Percentiles rank a stretch among this genome's conserved stretches.
These are phyloP conservation scores for Falco punctatus DNA, from an alignment of 2,113 vertebrate species.

Conservation along the genomic window DNA sequence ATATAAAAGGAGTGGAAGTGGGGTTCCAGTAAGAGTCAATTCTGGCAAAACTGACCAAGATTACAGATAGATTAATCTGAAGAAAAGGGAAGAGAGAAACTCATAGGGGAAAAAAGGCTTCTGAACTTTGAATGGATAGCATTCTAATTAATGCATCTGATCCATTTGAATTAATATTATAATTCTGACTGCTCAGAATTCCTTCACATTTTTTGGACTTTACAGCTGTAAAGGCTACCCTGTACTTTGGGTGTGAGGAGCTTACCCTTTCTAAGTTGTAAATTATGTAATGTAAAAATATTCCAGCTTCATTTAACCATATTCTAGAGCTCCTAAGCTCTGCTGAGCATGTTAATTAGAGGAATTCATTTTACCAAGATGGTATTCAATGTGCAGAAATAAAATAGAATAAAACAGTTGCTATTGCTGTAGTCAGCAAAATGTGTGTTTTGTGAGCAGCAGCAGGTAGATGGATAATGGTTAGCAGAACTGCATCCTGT, in stretches of 20 bases:
- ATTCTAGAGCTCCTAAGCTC: constrained; percentile 20
- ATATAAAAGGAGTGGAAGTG: not conserved
- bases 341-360: constrained; percentile 61
- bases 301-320: constrained; percentile 23
- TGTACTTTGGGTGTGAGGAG: not conserved
- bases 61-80: not conserved
- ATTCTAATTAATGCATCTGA: not conserved
- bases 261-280: not conserved
- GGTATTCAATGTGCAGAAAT: constrained; percentile 50
- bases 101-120: not conserved
- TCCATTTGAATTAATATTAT: not conserved
- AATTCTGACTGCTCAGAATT: not conserved
- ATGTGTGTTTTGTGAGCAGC: not conserved
- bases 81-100: not conserved
- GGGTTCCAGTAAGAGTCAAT: not conserved
- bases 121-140: not conserved
- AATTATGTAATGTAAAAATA: constrained; percentile 10
- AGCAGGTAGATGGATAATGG: constrained; percentile 10
- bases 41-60: not conserved
- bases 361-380: constrained; percentile 57
- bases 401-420: constrained; percentile 49
- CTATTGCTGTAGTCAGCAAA: constrained; percentile 51
- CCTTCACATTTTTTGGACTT: not conserved
- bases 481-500: not conserved
- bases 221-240: not conserved